Evolutionary conservation across 2,888 invertebrate genomes (phyloP), one percentile per base, ranked within the genome.

Genomic region (Nemurella pictetii): DNA sequence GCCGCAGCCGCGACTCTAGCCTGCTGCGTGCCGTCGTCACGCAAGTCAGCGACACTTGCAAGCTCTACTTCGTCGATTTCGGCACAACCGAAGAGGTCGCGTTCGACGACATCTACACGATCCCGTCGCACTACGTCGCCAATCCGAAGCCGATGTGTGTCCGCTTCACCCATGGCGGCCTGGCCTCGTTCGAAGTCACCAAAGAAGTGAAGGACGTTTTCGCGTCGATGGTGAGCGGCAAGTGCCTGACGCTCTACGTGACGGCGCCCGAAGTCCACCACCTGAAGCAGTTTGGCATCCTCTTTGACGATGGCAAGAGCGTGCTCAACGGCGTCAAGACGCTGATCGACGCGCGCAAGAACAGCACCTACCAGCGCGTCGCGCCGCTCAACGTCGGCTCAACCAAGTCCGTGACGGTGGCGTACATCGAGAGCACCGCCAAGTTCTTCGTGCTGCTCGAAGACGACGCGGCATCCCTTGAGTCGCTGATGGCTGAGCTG

Each of bases 61-160:
- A 95, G 90, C 92, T 96, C 4, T 95, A 94, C 88, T 96, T 95
- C 89, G 95, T 96, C 35, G 96, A 96, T 89, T 96, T 95, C 89
- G 96, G 96, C 32, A 95, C 95, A 88, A 94, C 94, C 5, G 96
- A 95, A 90, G 91, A 94, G 88, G 93, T 96, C 15, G 92, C 94
- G 0, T 93, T 94, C 86, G 93, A 93, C 87, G 93, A 95, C 87
- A 93, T 96, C 82, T 96, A 93, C 89, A 94, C 95, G 89, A 94
- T 96, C 87, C 95, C 96, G 0, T 92, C 94, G 85, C 93, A 94
- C 88, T 94, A 93, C 90, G 92, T 96, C 0, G 92, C 93, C 85
- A 28, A 82, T 2, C 94, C 94, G 0, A 94, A 94, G 91, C 94
- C 95, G 4, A 94, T 95, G 91, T 95, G 96, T 0, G 93, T 95